Percentiles rank a stretch among this genome's conserved stretches.
These are phyloP conservation scores for Girardinichthys multiradiatus DNA, from an alignment of 2,113 vertebrate species.

Conservation along the genomic window DNA sequence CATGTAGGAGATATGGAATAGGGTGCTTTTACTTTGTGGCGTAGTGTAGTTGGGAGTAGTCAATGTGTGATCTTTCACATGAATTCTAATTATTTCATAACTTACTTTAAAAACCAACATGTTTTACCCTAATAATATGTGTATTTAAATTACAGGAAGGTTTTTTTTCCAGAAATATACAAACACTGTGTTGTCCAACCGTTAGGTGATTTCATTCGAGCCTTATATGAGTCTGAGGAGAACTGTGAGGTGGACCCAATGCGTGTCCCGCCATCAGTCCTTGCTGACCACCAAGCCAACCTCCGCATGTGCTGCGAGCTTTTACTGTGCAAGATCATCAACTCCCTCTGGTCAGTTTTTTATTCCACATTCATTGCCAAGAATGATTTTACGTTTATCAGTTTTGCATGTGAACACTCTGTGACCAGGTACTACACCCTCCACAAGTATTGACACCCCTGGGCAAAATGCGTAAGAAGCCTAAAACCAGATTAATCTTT, in stretches of 20 bases:
- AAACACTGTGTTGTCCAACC: background rate
- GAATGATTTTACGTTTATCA: background rate
- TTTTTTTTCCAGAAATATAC: slow-evolving; percentile 1
- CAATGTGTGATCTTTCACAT: background rate
- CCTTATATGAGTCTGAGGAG: slow-evolving; percentile 97
- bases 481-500: too few species aligned
- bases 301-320: slow-evolving; percentile 98
- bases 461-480: too few species aligned
- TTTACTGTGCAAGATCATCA: slow-evolving; percentile 97
- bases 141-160: too few species aligned
- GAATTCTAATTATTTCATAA: background rate
- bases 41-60: background rate
- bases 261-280: slow-evolving; percentile 89
- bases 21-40: background rate
- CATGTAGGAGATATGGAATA: background rate
- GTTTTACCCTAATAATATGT: background rate
- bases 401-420: background rate
- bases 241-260: slow-evolving; percentile 98
- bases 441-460: too few species aligned
- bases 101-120: background rate
- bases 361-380: background rate
- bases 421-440: too few species aligned
- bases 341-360: slow-evolving; percentile 89
- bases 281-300: slow-evolving; percentile 96
- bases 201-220: slow-evolving; percentile 96